phyloP scores from a whole-genome alignment of 2,888 invertebrate genomes.

The Subacronicta megacephala region DNA sequence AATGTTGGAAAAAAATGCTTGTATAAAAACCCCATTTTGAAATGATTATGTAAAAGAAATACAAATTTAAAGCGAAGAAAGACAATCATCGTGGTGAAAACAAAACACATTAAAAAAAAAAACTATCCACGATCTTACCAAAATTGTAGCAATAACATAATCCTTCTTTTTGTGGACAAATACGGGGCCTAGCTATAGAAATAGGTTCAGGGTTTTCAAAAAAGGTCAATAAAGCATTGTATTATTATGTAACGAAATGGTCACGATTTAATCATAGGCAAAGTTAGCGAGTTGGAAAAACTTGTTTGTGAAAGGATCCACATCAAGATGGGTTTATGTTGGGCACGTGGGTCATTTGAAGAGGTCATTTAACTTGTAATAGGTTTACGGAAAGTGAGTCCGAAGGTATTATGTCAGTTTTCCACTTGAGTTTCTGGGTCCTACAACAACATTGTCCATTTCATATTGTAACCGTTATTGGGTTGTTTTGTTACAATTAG shows the following conservation, averaged over 20 bases:
- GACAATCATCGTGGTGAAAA: no score
- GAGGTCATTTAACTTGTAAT: conserved; percentile 45
- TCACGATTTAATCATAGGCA: conserved; percentile 30
- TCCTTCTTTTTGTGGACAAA: no score
- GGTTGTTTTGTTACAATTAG: background rate
- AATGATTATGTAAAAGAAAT: no score
- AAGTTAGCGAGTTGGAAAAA: conserved; percentile 39
- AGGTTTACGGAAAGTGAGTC: conserved; percentile 30
- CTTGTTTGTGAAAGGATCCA: conserved; percentile 29
- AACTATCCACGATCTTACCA: no score
- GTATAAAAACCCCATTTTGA: no score
- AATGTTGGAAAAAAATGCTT: background rate
- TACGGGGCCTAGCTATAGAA: no score
- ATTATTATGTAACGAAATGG: conserved; percentile 18
- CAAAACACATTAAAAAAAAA: no score
- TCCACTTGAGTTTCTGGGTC: conserved; percentile 24
- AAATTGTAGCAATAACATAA: no score
- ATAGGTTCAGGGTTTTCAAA: no score
- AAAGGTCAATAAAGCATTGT: no score
- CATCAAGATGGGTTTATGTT: conserved; percentile 25
- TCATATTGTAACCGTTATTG: background rate
- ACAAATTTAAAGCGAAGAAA: no score
- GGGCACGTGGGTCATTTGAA: conserved; percentile 27
- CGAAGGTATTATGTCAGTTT: conserved; percentile 22
- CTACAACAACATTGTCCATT: conserved; percentile 8